Evolutionary conservation across 2,888 invertebrate genomes (phyloP), one percentile per base, ranked within the genome.

Genomic region (Amitus sp.): DNA sequence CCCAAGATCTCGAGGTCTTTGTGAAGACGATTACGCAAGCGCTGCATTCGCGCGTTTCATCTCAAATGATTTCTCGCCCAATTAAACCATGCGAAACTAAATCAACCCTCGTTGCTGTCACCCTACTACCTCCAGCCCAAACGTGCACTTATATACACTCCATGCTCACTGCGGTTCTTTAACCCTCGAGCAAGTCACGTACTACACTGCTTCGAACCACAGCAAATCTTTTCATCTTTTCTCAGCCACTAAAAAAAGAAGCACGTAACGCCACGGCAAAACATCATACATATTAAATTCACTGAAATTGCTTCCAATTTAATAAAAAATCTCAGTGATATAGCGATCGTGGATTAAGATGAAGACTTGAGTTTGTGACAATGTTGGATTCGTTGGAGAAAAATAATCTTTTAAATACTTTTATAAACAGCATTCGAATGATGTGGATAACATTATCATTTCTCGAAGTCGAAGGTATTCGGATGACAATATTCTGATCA

Each of bases 51-150:
- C 75, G 76, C 76, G 74, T 72, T 73, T 77, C 79, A 79, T 79
- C 75, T 80, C 76, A 79, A 81, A 80, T 82, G 73, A 80, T 82
- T 81, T 81, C 76, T 75, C 78, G 79, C 78, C 79, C 81, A 82
- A 81, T 81, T 82, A 80, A 80, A 76, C 78, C 76, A 73, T 75
- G 74, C 77, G 76, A 77, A 78, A 78, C 73, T 73, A 73, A 73
- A 68, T 72, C 70, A 48, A 46, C 74, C 70, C 73, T 68, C 60
- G 60, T 54, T 48, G 60, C 45, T 46, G 66, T 61, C 28, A 47
- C 67, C 59, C 47, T 49, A n/a, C n/a, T n/a, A 46, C 56, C 42
- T 58, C 57, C 62, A 30, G 49, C 68, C 69, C 65, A 66, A 52
- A 61, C 67, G 65, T 69, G 69, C 66, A 77, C 77, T 77, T 77